Evolutionary conservation across 1,140 invertebrate species (phyloP), one percentile per base, ranked within the genome.

Genomic region (Drosophila simulans): DNA sequence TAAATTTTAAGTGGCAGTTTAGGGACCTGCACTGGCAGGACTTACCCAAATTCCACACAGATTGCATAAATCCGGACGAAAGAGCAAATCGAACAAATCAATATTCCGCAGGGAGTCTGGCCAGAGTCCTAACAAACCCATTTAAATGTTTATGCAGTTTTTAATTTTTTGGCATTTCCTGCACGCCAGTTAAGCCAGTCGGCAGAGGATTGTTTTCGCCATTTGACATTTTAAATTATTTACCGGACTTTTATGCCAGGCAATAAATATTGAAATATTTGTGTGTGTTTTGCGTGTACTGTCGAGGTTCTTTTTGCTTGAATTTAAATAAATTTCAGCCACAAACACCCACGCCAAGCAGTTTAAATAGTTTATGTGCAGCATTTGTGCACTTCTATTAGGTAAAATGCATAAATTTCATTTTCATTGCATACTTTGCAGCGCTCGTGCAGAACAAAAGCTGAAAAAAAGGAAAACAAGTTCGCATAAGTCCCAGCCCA

Each of bases 391-490:
- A 69, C 42, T 68, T 71, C 62, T 80, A 65, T 70, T 77, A 82
- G 74, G 51, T 75, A 56, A 83, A 86, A 76, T 86, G 79, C 79
- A 88, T 88, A 88, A 86, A 88, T 86, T 88, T 76, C 39, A 57
- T 80, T 86, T 77, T 43, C 68, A 81, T 86, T 66, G 77, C 76
- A 64, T 55, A 71, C 77, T 63, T 66, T 73, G 53, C 77, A 43
- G 63, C 42, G 48, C 58, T 12, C 17, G 27, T 22, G 40, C 49
- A 55, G 57, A 52, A 53, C 42, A 43, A 54, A 55, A 54, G 10
- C 13, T 17, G 58, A 22, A 8, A 55, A 37, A 53, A 59, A 66
- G 58, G 43, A 68, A 37, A 66, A 51, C 58, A 77, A 73, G 22
- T 68, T 53, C 71, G 65, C 68, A 77, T 27, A 77, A 74, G 82